Evolutionary conservation across 2,888 invertebrate species (phyloP).

Genomic region (Drosophila tanythrix): DNA sequence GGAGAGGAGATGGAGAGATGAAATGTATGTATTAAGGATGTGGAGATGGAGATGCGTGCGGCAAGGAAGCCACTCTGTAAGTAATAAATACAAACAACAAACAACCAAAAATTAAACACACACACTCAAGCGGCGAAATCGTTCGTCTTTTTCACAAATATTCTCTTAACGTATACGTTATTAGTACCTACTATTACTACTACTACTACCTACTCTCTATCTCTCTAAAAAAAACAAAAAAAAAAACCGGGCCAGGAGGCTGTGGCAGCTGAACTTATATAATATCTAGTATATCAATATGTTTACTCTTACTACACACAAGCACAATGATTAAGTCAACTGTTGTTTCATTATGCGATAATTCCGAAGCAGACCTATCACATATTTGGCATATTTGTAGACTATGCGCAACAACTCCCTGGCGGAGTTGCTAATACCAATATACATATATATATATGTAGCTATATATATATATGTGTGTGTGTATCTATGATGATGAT

Average conservation of each 20-base stretch:
- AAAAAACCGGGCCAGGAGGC: conserved; percentile 12
- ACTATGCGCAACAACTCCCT: conserved; percentile 43
- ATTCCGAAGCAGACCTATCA: conserved; percentile 26
- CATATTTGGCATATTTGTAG: conserved; percentile 39
- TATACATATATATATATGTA: neutral
- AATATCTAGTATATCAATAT: conserved; percentile 31
- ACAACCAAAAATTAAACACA: conserved; percentile 53
- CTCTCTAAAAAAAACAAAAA: conserved; percentile 41
- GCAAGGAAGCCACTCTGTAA: conserved; percentile 83
- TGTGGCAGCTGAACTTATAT: conserved; percentile 26
- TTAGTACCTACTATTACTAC: conserved; percentile 44
- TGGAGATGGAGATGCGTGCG: conserved; percentile 61
- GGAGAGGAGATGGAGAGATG: conserved; percentile 29
- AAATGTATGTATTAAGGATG: conserved; percentile 37
- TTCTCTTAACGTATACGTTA: conserved; percentile 45
- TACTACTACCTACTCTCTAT: conserved; percentile 55
- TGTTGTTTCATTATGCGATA: conserved; percentile 64
- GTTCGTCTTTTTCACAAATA: conserved; percentile 51
- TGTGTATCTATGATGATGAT: conserved; percentile 7
- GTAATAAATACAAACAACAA: conserved; percentile 65
- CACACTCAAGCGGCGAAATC: conserved; percentile 55
- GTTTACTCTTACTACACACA: conserved; percentile 37
- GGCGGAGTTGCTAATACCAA: conserved; percentile 48
- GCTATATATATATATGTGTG: neutral
- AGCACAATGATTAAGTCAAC: conserved; percentile 63